Evolutionary conservation across 2,888 invertebrate species (phyloP), one percentile per base, ranked within the genome.

Genomic region (Mimachlamys varia): DNA sequence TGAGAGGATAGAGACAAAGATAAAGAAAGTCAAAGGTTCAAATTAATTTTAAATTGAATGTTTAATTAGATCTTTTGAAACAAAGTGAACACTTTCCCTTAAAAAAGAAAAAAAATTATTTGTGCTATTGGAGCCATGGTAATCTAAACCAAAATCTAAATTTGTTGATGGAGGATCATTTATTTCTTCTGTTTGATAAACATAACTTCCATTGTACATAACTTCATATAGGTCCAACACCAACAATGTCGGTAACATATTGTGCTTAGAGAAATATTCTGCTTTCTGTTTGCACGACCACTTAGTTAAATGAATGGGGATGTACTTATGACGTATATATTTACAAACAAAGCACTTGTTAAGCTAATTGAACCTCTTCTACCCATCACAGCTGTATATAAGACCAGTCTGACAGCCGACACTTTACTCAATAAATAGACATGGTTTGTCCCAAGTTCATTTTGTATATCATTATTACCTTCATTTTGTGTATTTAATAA

Each of bases 311-410:
- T 76, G 76, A 76, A 33, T 76, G 76, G 62, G 62, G 0, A 76
- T 10, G 76, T 76, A 76, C 76, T 76, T 33, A 33, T 27, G 76
- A 12, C 13, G 13, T 1, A 44, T 44, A 27, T 76, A 76, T 76
- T 76, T 76, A 76, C 76, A 76, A 76, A 76, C 76, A 76, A 76
- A 76, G 76, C 33, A 76, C 76, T 76, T 76, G 76, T 76, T 27
- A 76, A 33, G 76, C 76, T 33, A 76, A 76, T 76, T 12, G 76
- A 76, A 76, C 76, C 76, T 76, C 13, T 76, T 33, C 76, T 15
- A 33, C 33, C 27, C 62, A 19, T 33, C 33, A 33, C 22, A 76
- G 22, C 76, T 33, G 76, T 76, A 10, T 76, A 62, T 62, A 44
- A 44, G 33, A 76, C 33, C 27, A 22, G 33, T 33, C 76, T 53